Conservation (phyloP, 2,888 invertebrate species). For the Ichneumoninae sp. region DNA sequence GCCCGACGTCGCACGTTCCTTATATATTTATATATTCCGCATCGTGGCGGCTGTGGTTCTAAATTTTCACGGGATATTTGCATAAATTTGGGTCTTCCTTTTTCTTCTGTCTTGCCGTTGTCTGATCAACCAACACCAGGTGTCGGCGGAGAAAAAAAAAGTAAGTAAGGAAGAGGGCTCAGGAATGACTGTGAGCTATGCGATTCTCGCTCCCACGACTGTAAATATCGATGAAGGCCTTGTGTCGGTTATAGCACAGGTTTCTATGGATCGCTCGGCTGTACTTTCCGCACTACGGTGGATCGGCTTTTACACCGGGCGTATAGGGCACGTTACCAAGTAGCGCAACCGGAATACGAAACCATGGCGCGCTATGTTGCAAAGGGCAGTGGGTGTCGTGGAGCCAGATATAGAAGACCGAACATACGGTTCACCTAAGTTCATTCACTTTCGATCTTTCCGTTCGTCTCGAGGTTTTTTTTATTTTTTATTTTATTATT, state of each 20-base stretch:
- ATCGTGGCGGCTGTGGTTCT: conserved; percentile 69
- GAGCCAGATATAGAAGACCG: conserved; percentile 57
- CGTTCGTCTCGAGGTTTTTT: not conserved
- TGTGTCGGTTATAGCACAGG: conserved; percentile 62
- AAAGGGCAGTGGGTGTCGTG: conserved; percentile 60
- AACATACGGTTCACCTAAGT: conserved; percentile 57
- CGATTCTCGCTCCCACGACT: conserved; percentile 51
- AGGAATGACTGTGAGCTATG: conserved; percentile 32
- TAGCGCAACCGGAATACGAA: conserved; percentile 56
- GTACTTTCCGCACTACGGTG: not conserved
- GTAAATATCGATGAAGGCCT: conserved; percentile 66
- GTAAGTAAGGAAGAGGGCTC: conserved; percentile 3
- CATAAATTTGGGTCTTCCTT: conserved; percentile 72
- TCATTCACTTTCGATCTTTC: conserved; percentile 55
- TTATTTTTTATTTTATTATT: not conserved
- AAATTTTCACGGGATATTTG: conserved; percentile 77
- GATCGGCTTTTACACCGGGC: conserved; percentile 3
- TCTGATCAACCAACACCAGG: conserved; percentile 12
- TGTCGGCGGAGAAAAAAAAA: conserved; percentile 20
- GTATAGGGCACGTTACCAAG: conserved; percentile 19
- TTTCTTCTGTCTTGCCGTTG: conserved; percentile 3
- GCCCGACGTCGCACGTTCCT: conserved; percentile 39
- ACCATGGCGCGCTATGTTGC: conserved; percentile 40
- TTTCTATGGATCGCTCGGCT: conserved; percentile 35
- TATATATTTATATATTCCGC: conserved; percentile 75